Conservation (phyloP, 2,113 vertebrate genomes). For the Caretta caretta region DNA sequence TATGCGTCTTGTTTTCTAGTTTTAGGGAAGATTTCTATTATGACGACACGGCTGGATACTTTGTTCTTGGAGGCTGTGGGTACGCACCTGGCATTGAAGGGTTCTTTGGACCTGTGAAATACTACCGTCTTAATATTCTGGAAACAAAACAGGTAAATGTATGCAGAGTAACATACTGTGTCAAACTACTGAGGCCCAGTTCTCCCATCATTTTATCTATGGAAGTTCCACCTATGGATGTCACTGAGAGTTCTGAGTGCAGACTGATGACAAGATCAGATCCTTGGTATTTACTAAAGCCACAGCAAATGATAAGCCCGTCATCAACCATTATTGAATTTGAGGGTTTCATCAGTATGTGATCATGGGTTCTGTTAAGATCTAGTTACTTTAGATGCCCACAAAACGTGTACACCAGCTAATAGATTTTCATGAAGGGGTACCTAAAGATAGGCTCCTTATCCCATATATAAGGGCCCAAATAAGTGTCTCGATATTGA, state of each 20-base stretch:
- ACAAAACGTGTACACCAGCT: background rate
- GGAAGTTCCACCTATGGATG: background rate
- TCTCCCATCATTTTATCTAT: background rate
- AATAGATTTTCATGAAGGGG: background rate
- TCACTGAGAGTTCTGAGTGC: background rate
- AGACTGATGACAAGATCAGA: background rate
- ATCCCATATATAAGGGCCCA: background rate
- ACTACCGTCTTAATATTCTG: conserved; percentile 85
- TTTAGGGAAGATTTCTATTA: conserved; percentile 83
- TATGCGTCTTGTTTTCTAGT: conserved; percentile 75
- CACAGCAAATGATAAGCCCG: background rate
- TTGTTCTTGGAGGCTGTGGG: conserved; percentile 89
- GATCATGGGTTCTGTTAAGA: conserved; percentile 52
- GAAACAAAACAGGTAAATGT: conserved; percentile 75
- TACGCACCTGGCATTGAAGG: conserved; percentile 85
- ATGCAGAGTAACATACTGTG: background rate
- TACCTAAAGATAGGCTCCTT: background rate
- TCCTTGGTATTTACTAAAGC: background rate
- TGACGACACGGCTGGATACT: conserved; percentile 91
- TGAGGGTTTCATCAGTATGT: background rate
- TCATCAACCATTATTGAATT: conserved; percentile 4
- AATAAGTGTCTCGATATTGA: background rate
- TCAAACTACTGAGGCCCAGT: background rate
- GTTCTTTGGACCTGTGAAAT: conserved; percentile 90
- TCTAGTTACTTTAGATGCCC: conserved; percentile 46